A percentile compares a stretch with the other conserved stretches of the same genome.
Evolutionary conservation across 2,888 invertebrate species (phyloP).

Genomic region (Gastracanthus pulcherrimus): DNA sequence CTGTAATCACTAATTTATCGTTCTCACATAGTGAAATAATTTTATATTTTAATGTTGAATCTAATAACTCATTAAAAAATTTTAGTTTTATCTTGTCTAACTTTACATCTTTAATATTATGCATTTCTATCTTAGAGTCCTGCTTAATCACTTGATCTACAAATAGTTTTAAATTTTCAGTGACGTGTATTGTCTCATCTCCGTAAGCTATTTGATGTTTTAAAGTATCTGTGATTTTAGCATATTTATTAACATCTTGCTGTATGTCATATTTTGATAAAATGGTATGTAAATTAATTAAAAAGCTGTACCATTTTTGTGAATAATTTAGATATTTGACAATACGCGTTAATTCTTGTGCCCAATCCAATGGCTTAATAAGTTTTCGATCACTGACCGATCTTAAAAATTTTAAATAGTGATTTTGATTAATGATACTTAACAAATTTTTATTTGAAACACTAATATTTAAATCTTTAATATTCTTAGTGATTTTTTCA

Average conservation of each 20-base stretch:
- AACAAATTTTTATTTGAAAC: neutral
- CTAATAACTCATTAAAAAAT: neutral
- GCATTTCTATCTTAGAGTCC: neutral
- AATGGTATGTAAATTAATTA: neutral
- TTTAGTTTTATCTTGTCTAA: neutral
- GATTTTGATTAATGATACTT: neutral
- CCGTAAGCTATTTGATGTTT: neutral
- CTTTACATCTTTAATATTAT: neutral
- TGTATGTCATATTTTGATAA: neutral
- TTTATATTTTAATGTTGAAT: neutral
- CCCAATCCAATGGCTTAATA: neutral
- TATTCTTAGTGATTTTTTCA: neutral
- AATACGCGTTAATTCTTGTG: neutral
- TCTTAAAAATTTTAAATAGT: neutral
- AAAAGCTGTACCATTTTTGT: neutral
- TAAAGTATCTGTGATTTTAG: neutral
- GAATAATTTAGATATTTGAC: neutral
- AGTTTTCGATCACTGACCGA: neutral
- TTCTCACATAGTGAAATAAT: neutral
- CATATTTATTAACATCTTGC: neutral
- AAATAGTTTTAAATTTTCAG: neutral
- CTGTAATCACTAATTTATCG: neutral
- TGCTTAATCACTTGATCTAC: neutral
- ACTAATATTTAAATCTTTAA: neutral
- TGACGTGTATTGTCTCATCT: neutral